A percentile compares a stretch with the other conserved stretches of the same genome.
Evolutionary conservation across 1,140 invertebrate species (phyloP).

Genomic region (Nomia melanderi): DNA sequence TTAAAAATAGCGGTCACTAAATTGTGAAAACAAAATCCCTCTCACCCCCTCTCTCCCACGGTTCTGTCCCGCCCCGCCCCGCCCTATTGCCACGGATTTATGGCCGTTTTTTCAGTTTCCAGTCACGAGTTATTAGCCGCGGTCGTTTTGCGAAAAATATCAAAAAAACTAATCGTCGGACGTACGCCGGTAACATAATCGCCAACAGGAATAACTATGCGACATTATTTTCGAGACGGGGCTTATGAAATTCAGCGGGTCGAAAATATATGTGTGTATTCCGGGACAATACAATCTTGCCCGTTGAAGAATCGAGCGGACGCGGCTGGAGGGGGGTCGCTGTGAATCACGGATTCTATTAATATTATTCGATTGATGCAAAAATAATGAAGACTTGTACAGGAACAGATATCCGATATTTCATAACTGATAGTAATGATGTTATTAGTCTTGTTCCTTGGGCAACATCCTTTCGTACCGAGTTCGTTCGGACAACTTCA

Average conservation of each 20-base stretch:
- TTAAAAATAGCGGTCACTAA: conserved; percentile 52
- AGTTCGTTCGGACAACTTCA: too few species aligned
- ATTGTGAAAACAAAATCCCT: conserved; percentile 45
- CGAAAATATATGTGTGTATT: not conserved
- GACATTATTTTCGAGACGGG: not conserved
- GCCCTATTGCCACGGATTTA: conserved; percentile 24
- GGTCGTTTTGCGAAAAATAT: conserved; percentile 38
- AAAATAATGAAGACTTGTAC: too few species aligned
- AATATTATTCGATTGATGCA: too few species aligned
- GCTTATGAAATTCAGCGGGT: not conserved
- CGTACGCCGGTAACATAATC: not conserved
- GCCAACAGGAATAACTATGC: too few species aligned
- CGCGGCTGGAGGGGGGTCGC: too few species aligned
- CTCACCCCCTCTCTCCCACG: not conserved
- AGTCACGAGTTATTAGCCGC: conserved; percentile 45
- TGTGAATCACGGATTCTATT: too few species aligned
- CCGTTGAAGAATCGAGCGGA: not conserved
- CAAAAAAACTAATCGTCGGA: conserved; percentile 38
- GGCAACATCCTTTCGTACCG: too few species aligned
- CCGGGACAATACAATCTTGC: not conserved
- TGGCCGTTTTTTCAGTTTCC: conserved; percentile 41
- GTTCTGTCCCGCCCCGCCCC: not conserved
- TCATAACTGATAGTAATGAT: too few species aligned
- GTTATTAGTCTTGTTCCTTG: too few species aligned
- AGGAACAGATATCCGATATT: too few species aligned